Evolutionary conservation across 2,888 invertebrate species (phyloP).

Genomic region (Tiphia femorata): DNA sequence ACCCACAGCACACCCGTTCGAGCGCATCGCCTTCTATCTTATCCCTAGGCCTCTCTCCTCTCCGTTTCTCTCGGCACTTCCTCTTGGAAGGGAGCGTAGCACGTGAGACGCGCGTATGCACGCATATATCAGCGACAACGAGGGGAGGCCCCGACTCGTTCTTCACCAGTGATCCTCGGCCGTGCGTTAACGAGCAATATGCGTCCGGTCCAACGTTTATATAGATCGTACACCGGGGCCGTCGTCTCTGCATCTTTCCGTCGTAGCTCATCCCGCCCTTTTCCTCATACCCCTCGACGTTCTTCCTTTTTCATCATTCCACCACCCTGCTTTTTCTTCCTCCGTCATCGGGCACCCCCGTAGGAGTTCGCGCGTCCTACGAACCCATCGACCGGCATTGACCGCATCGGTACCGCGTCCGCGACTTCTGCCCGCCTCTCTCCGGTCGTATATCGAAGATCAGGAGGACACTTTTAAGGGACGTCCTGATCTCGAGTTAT

Average conservation of each 20-base stretch:
- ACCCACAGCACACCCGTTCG: too few relatives aligned
- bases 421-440: too few relatives aligned
- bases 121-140: conserved; percentile 39
- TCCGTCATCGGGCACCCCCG: too few relatives aligned
- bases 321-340: neutral
- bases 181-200: conserved; percentile 44
- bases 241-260: neutral
- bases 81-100: neutral
- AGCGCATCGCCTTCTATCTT: too few relatives aligned
- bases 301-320: conserved; percentile 4
- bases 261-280: conserved; percentile 14
- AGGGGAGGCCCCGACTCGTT: conserved; percentile 43
- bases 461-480: conserved; percentile 26
- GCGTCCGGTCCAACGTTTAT: conserved; percentile 43
- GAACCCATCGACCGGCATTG: too few relatives aligned
- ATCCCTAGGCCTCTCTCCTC: neutral
- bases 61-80: neutral
- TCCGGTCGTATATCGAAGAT: conserved; percentile 25
- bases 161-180: conserved; percentile 37
- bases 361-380: too few relatives aligned
- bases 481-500: conserved; percentile 42
- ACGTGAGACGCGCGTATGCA: conserved; percentile 21
- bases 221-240: conserved; percentile 33
- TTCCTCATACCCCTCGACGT: conserved; percentile 10
- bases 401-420: too few relatives aligned